Conservation (phyloP, 2,888 invertebrate genomes). For the Chrysolina haemoptera region DNA sequence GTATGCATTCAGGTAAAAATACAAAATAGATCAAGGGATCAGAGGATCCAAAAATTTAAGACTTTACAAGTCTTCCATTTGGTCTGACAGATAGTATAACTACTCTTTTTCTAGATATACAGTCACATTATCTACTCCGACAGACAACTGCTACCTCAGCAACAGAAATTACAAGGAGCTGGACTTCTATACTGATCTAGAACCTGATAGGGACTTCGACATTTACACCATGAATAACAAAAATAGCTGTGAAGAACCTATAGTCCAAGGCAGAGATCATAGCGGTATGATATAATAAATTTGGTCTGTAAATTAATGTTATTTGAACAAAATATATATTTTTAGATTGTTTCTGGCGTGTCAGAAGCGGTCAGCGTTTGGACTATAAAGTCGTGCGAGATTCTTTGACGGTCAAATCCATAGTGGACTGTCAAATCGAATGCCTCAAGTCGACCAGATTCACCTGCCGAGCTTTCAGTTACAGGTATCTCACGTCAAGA, state of each 20-base stretch:
- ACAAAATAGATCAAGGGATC: background rate
- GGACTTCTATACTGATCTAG: slow-evolving; percentile 81
- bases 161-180: slow-evolving; percentile 79
- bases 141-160: slow-evolving; percentile 85
- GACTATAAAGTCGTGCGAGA: slow-evolving; percentile 77
- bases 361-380: slow-evolving; percentile 81
- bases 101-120: slow-evolving; percentile 42
- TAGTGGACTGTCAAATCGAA: slow-evolving; percentile 86
- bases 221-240: slow-evolving; percentile 82
- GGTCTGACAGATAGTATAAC: too few relatives aligned
- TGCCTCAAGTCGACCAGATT: slow-evolving; percentile 82
- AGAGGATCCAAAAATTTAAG: background rate
- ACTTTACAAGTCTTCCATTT: too few relatives aligned
- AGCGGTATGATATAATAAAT: slow-evolving; percentile 63
- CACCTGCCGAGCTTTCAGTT: slow-evolving; percentile 87
- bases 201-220: slow-evolving; percentile 83
- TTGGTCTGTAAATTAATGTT: background rate
- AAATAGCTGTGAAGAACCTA: slow-evolving; percentile 69
- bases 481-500: slow-evolving; percentile 71
- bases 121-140: slow-evolving; percentile 70
- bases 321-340: slow-evolving; percentile 1
- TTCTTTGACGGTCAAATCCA: slow-evolving; percentile 77
- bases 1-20: slow-evolving; percentile 80
- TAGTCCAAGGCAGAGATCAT: slow-evolving; percentile 66
- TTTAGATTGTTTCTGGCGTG: slow-evolving; percentile 88